Base-by-base conservation (phyloP, 2,113 vertebrate genomes). In the Nycticebus coucang region DNA sequence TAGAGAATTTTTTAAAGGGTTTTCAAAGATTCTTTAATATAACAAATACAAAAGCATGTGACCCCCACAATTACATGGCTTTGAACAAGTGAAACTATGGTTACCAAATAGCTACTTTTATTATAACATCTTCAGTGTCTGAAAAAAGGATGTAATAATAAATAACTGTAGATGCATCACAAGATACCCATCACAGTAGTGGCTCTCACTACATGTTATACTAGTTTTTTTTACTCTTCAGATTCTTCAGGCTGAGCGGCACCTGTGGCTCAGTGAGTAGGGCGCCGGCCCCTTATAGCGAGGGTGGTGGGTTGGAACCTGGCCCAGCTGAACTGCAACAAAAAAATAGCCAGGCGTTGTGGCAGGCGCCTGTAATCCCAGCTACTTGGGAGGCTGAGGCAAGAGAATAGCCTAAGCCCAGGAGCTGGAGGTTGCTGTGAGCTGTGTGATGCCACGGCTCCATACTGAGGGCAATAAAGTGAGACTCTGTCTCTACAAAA, bases 181-280 rank as follows among this genome's bases (percentile, higher is more conserved):
- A 14, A 64, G 83, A 95, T 80, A 85, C 72, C 87, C 91, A 88
- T 88, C 97, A 97, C 81, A 93, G 80, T 19, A 79, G 94, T 77
- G 95, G 94, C 62, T 79, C 87, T 37, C 3, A 26, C 93, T 86
- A 94, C 17, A 13, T 14, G 11, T 91, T 7, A 24, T 50, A 95
- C 96, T 83, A 19, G 15, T 11, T 4, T 64, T 82, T 74, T 90
- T 98, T 94, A 99, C 81, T 99, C 99, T 97, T 99, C 99, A 28
- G 98, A 98, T 96, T 99, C 41, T 41, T 5, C 41, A 41, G 41
- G 41, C 41, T 41, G 41, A 41, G 41, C 41, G 41, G 41, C 41
- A 41, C 41, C 41, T 41, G 41, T 41, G 41, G 41, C 41, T 41
- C 41, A 41, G 41, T 41, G 41, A 41, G 41, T 41, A 41, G 41